A percentile compares a stretch with the other conserved stretches of the same genome.
phyloP scores from a whole-genome alignment of 2,888 invertebrate genomes.

The Axea sp. region DNA sequence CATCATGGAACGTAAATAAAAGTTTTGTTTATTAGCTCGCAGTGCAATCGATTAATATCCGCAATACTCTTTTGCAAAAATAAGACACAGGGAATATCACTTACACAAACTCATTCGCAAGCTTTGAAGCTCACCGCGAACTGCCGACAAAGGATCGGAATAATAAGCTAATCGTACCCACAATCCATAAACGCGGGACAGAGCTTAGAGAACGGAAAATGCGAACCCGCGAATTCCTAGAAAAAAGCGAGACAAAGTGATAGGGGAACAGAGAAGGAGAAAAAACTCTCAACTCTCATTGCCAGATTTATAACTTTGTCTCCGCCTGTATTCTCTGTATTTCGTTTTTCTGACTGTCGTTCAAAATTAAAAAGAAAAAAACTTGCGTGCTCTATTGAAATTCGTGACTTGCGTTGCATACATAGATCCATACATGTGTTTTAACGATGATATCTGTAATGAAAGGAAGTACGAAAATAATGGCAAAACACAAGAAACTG shows the following conservation, averaged over 20 bases:
- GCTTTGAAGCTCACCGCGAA: slow-evolving; percentile 65
- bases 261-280: slow-evolving; percentile 47
- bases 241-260: slow-evolving; percentile 46
- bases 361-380: slow-evolving; percentile 52
- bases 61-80: slow-evolving; percentile 26
- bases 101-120: slow-evolving; percentile 46
- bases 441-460: slow-evolving; percentile 48
- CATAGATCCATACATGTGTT: slow-evolving; percentile 9
- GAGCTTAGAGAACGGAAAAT: slow-evolving; percentile 57
- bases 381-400: slow-evolving; percentile 54
- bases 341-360: slow-evolving; percentile 56
- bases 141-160: slow-evolving; percentile 72
- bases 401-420: slow-evolving; percentile 44
- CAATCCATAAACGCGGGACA: slow-evolving; percentile 59
- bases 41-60: background rate
- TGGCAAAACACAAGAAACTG: slow-evolving; percentile 25
- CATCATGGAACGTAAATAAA: too few relatives aligned
- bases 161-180: slow-evolving; percentile 74
- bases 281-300: slow-evolving; percentile 53
- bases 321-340: slow-evolving; percentile 44
- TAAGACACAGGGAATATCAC: slow-evolving; percentile 22
- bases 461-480: slow-evolving; percentile 45
- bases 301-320: slow-evolving; percentile 62
- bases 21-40: too few relatives aligned
- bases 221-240: slow-evolving; percentile 51